Evolutionary conservation across 1,140 invertebrate genomes (phyloP).

Genomic region (Pantala flavescens): DNA sequence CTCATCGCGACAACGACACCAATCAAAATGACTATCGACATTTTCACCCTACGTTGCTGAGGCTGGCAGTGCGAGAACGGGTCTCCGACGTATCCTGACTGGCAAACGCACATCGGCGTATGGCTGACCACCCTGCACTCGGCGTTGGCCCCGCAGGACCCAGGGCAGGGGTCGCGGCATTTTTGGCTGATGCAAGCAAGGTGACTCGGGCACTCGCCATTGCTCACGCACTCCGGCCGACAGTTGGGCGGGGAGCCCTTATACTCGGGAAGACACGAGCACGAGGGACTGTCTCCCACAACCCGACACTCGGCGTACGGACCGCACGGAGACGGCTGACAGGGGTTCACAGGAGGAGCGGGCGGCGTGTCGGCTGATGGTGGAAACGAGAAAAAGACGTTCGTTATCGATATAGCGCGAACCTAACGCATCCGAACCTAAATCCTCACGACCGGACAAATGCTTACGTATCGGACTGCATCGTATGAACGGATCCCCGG

Average conservation of each 20-base stretch:
- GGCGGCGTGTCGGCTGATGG: constrained; percentile 12
- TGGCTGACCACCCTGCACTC: constrained; percentile 55
- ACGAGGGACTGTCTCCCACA: constrained; percentile 42
- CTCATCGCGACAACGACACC: constrained; percentile 4
- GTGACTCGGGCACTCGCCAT: constrained; percentile 48
- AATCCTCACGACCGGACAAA: background rate
- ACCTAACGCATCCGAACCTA: background rate
- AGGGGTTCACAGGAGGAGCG: constrained; percentile 28
- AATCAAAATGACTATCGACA: constrained; percentile 29
- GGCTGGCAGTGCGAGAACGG: constrained; percentile 43
- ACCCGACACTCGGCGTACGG: constrained; percentile 38
- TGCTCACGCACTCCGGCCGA: constrained; percentile 52
- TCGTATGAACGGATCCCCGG: constrained; percentile 41
- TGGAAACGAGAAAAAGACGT: background rate
- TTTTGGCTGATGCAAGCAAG: constrained; percentile 55
- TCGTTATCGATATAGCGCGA: background rate
- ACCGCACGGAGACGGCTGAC: constrained; percentile 39
- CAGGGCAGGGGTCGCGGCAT: constrained; percentile 55
- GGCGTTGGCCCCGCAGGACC: constrained; percentile 50
- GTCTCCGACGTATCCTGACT: constrained; percentile 44
- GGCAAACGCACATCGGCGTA: constrained; percentile 50
- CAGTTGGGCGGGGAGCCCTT: constrained; percentile 53
- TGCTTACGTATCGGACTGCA: constrained; percentile 29
- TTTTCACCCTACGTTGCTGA: constrained; percentile 26
- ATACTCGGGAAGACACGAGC: constrained; percentile 50